Percentiles rank a stretch among this genome's conserved stretches.
Evolutionary conservation across 2,888 invertebrate genomes (phyloP).

Genomic region (Thymelicus acteon): DNA sequence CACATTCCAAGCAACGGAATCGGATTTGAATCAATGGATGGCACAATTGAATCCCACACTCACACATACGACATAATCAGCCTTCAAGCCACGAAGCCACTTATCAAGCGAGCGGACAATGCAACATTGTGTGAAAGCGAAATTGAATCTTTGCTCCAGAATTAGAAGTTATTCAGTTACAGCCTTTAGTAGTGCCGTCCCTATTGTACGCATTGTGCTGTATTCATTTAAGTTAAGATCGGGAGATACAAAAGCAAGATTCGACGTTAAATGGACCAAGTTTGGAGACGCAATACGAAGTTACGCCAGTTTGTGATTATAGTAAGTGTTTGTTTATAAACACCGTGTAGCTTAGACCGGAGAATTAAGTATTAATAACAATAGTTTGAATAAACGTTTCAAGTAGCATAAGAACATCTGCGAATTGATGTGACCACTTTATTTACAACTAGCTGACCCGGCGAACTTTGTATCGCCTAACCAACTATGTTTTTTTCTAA

Average conservation of each 20-base stretch:
- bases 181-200: constrained; percentile 21
- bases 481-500: too few relatives aligned
- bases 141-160: constrained; percentile 33
- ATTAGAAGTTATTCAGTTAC: constrained; percentile 33
- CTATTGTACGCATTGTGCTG: constrained; percentile 22
- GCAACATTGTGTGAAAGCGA: constrained; percentile 34
- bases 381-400: too few relatives aligned
- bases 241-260: neutral
- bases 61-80: neutral
- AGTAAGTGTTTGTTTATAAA: neutral
- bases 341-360: too few relatives aligned
- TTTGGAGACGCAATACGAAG: neutral
- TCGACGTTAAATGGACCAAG: constrained; percentile 11
- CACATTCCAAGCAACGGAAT: neutral
- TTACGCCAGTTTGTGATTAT: neutral
- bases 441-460: too few relatives aligned
- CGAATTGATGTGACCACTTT: too few relatives aligned
- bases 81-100: constrained; percentile 17
- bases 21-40: neutral
- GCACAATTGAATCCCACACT: neutral
- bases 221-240: constrained; percentile 21
- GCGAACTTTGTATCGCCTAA: too few relatives aligned
- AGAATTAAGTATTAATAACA: too few relatives aligned
- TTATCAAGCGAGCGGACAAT: constrained; percentile 31
- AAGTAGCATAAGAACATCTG: too few relatives aligned